Conservation (phyloP, 2,797 vertebrate genomes). For the Gymnocypris eckloni region DNA sequence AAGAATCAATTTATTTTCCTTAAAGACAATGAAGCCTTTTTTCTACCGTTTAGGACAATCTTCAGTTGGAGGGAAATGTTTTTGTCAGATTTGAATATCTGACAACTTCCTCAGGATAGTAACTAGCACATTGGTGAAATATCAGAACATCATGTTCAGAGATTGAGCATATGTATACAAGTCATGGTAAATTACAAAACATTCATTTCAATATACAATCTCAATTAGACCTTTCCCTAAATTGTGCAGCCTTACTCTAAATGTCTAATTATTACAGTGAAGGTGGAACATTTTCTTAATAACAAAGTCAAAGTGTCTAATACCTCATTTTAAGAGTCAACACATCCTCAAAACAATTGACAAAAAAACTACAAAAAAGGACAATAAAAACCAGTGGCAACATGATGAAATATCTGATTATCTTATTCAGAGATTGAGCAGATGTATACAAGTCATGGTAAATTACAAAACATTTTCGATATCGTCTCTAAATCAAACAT, state of each 20-base stretch:
- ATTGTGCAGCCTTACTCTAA: background rate
- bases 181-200: conserved; percentile 17
- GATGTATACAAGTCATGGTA: conserved; percentile 40
- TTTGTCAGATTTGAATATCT: background rate
- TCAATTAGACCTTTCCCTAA: background rate
- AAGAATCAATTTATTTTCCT: background rate
- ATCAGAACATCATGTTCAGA: conserved; percentile 36
- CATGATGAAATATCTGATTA: conserved; percentile 33
- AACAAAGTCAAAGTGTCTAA: background rate
- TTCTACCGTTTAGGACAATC: background rate
- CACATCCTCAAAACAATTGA: background rate
- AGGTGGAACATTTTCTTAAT: background rate
- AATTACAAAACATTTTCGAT: conserved; percentile 40
- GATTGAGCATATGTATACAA: conserved; percentile 25
- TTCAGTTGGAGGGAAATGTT: background rate
- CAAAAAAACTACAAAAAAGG: background rate
- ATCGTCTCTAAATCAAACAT: conserved; percentile 51
- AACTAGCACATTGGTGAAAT: conserved; percentile 18
- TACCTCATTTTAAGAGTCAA: background rate
- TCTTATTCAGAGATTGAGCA: conserved; percentile 34
- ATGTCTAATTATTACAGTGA: conserved; percentile 2
- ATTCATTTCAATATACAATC: background rate
- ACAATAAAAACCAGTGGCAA: conserved; percentile 24
- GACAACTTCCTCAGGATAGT: background rate
- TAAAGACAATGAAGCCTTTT: background rate